Percentiles rank a stretch among this genome's conserved stretches.
phyloP scores from a whole-genome alignment of 2,888 invertebrate species.

The Amphiduros pacificus region DNA sequence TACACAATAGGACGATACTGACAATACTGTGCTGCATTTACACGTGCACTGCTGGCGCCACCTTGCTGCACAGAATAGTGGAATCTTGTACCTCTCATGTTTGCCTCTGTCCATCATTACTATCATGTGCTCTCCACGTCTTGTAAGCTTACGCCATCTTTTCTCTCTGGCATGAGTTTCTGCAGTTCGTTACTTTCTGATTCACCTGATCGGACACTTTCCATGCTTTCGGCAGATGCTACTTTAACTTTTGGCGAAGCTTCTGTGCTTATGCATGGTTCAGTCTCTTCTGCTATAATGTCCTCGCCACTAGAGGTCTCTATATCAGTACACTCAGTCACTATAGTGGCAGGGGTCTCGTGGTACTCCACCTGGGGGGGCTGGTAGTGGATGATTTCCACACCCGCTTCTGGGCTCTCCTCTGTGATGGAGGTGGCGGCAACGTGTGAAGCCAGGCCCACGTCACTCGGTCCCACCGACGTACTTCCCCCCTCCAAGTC shows the following conservation, averaged over 20 bases:
- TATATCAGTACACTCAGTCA: neutral
- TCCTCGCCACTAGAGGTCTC: neutral
- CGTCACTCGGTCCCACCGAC: slow-evolving; percentile 24
- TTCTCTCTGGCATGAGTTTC: slow-evolving; percentile 15
- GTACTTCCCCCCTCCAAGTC: slow-evolving; percentile 25
- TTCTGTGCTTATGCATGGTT: neutral
- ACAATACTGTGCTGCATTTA: too few relatives aligned
- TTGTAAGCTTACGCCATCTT: too few relatives aligned
- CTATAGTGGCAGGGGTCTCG: slow-evolving; percentile 6
- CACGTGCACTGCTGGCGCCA: too few relatives aligned
- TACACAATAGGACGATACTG: too few relatives aligned
- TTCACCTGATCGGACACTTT: slow-evolving; percentile 10
- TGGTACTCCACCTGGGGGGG: slow-evolving; percentile 31
- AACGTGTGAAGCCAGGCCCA: slow-evolving; percentile 7
- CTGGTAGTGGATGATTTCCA: slow-evolving; percentile 31
- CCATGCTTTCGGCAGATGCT: slow-evolving; percentile 11
- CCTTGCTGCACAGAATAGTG: too few relatives aligned
- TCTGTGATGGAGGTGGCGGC: slow-evolving; percentile 20
- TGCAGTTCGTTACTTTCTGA: slow-evolving; percentile 15
- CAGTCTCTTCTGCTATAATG: neutral
- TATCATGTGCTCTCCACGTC: too few relatives aligned
- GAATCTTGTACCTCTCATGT: too few relatives aligned
- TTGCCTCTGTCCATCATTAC: too few relatives aligned
- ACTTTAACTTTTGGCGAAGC: neutral
- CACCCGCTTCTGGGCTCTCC: neutral